A percentile compares a stretch with the other conserved stretches of the same genome.
Evolutionary conservation across 2,888 invertebrate species (phyloP).

Genomic region (Idaea aversata): DNA sequence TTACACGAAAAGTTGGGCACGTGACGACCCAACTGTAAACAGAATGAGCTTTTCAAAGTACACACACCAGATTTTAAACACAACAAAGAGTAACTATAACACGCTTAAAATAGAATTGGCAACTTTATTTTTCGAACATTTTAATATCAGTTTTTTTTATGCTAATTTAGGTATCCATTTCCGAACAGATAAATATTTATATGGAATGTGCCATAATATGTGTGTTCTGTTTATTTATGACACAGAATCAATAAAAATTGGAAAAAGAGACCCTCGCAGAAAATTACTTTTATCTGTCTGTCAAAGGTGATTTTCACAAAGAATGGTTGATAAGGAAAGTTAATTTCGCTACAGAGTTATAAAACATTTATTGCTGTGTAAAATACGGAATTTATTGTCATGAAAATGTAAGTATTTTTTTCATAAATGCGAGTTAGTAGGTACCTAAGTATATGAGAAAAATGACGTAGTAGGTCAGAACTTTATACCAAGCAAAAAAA

Average conservation of each 20-base stretch:
- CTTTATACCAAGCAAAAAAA: no score
- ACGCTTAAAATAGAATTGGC: conserved; percentile 3
- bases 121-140: conserved; percentile 2
- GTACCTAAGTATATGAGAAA: no score
- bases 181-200: background rate
- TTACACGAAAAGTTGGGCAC: conserved; percentile 39
- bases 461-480: no score
- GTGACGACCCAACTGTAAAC: conserved; percentile 33
- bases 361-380: background rate
- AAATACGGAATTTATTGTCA: background rate
- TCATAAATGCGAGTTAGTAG: no score
- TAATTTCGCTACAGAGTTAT: background rate
- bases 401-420: background rate
- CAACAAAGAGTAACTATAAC: conserved; percentile 14
- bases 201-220: no score
- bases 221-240: no score
- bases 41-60: conserved; percentile 30
- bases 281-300: background rate
- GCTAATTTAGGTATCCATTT: background rate
- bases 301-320: background rate
- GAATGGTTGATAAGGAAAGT: background rate
- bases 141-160: background rate
- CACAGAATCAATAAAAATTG: background rate
- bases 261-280: background rate
- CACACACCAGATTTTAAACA: conserved; percentile 25